These are phyloP conservation scores for Ceratina australensis DNA, from an alignment of 1,140 invertebrate genomes.

Conservation along the genomic window DNA sequence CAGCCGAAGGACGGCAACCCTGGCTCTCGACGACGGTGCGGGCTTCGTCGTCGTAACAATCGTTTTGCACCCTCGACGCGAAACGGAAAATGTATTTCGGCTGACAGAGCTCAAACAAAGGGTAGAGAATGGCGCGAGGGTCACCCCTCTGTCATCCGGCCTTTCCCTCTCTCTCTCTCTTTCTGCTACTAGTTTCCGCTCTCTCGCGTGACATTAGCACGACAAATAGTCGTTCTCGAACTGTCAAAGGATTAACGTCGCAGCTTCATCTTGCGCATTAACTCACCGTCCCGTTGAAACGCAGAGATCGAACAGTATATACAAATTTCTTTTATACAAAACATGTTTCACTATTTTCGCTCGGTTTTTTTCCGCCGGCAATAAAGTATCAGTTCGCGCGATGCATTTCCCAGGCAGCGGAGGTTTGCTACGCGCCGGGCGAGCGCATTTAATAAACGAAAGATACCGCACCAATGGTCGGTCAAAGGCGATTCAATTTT, in stretches of 20 bases:
- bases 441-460: not conserved
- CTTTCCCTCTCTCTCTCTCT: constrained; percentile 20
- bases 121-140: constrained; percentile 68
- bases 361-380: not conserved
- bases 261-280: constrained; percentile 26
- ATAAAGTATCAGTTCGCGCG: not conserved
- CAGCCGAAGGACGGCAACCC: constrained; percentile 47
- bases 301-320: constrained; percentile 25
- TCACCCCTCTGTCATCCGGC: constrained; percentile 51
- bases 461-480: not conserved
- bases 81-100: constrained; percentile 76
- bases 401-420: not conserved
- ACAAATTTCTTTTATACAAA: no score
- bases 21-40: constrained; percentile 55
- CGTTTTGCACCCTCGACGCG: constrained; percentile 73
- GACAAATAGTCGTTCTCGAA: constrained; percentile 65
- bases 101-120: constrained; percentile 76
- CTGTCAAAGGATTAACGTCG: constrained; percentile 66
- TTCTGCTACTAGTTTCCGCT: constrained; percentile 21
- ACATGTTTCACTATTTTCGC: not conserved
- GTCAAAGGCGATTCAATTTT: constrained; percentile 50
- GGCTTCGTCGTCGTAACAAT: constrained; percentile 65
- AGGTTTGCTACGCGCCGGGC: not conserved
- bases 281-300: constrained; percentile 17
- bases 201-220: constrained; percentile 64